Percentiles rank a stretch among this genome's conserved stretches.
phyloP scores from a whole-genome alignment of 2,797 vertebrate species.

The Galagoides demidoff region DNA sequence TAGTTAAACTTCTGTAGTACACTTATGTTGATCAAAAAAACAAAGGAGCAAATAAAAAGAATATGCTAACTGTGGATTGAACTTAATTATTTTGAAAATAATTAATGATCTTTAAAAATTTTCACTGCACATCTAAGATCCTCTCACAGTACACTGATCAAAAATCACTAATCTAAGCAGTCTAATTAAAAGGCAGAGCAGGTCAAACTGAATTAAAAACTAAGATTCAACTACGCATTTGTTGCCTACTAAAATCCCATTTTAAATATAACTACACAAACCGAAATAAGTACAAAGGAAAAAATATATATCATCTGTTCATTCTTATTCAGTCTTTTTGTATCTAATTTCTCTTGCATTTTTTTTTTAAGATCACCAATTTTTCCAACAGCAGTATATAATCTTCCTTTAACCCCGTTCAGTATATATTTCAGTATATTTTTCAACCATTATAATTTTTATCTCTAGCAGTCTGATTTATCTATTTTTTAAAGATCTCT shows the following conservation, averaged over 20 bases:
- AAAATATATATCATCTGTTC: neutral
- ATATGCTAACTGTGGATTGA: too few species aligned
- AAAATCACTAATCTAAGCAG: neutral
- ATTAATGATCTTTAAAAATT: too few species aligned
- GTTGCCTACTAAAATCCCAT: neutral
- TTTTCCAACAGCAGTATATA: neutral
- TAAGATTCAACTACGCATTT: neutral
- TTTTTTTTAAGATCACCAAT: neutral
- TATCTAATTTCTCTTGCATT: neutral
- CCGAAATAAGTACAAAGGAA: neutral
- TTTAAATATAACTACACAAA: neutral
- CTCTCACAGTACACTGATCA: too few species aligned
- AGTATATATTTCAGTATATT: neutral
- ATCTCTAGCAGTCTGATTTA: neutral
- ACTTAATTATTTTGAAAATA: too few species aligned
- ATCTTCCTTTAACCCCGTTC: neutral
- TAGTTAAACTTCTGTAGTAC: too few species aligned
- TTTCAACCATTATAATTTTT: neutral
- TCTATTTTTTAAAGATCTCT: neutral
- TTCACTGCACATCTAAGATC: too few species aligned
- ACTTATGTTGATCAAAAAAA: too few species aligned
- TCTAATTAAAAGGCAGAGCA: neutral
- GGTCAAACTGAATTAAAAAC: neutral
- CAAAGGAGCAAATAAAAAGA: too few species aligned
- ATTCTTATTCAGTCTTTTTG: neutral